A percentile compares a stretch with the other conserved stretches of the same genome.
These are phyloP conservation scores for Pelvicachromis taeniatus DNA, from an alignment of 2,113 vertebrate species.

Conservation along the genomic window DNA sequence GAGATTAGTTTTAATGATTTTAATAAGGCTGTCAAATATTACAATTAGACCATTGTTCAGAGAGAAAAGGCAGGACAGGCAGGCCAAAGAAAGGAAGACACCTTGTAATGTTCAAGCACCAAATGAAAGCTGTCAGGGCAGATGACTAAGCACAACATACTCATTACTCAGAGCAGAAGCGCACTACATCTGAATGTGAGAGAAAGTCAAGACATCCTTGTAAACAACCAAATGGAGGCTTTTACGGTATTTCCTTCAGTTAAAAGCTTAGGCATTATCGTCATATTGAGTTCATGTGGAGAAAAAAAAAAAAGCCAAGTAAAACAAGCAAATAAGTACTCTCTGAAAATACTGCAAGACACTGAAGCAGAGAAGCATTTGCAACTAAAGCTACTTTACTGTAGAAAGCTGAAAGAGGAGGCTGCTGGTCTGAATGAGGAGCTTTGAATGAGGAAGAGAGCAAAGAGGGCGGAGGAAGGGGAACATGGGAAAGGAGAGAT, in stretches of 20 bases:
- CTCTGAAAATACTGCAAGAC: not conserved
- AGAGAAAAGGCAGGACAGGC: not conserved
- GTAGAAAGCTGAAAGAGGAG: not conserved
- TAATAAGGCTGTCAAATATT: not conserved
- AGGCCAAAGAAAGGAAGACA: not conserved
- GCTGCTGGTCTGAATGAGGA: not conserved
- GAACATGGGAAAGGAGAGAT: not conserved
- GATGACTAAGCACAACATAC: not conserved
- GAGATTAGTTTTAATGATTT: not conserved
- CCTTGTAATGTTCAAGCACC: not conserved
- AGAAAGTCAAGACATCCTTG: not conserved
- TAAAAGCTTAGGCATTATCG: not conserved
- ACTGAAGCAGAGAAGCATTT: not conserved
- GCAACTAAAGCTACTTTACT: slow-evolving; percentile 2
- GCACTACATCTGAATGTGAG: not conserved
- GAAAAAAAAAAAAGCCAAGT: rapidly evolving
- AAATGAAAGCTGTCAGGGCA: not conserved
- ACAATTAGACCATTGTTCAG: not conserved
- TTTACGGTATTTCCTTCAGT: not conserved
- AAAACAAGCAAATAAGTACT: not conserved
- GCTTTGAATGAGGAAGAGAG: not conserved
- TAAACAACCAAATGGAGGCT: not conserved
- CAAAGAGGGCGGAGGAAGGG: not conserved
- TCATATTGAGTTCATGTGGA: not conserved
- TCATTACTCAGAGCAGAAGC: not conserved